Base-by-base conservation (phyloP, 2,888 invertebrate genomes). In the Gastrophysa polygoni region DNA sequence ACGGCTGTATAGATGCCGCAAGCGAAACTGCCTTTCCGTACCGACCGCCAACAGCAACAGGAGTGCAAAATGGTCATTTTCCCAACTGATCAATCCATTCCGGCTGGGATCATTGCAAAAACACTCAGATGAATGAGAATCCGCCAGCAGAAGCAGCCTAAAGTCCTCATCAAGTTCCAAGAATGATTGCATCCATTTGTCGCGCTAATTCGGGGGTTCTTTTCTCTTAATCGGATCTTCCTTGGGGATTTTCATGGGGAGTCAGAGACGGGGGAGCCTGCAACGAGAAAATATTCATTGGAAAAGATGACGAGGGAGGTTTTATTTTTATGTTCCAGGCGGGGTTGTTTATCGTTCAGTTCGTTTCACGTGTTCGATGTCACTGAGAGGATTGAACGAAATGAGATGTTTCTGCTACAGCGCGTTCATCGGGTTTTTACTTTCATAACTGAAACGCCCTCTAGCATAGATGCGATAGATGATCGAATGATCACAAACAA, bases 21-120 rank as follows among this genome's bases (percentile, higher is more conserved):
- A 24, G 89, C 91, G 75, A 89, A 91, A 78, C 91, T 90, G 32
- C 91, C 92, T 71, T 85, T 85, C 34, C 91, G 86, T 7, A 92
- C 86, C 50, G 91, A 89, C 60, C 88, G 85, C 88, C 90, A 91
- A 74, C 91, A 91, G 79, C 91, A 92, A 76, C 91, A 91, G 1
- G 91, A 89, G 71, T 89, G 87, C 72, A 92, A 85, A 72, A 91
- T 87, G 46, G 91, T 86, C 91, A 91, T 91, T 47, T 69, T 70
- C 29, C 57, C 43, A 43, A 16, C 24, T 11, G 16, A 14, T 54
- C 54, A 24, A 11, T 43, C 54, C 24, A 38, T 43, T 54, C 17
- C 54, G 14, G 14, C 11, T 7, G 6, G 32, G 32, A 51, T 16
- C 34, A 32, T 32, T 1, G 29, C 29, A 10, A 32, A 8, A 32